phyloP scores from a whole-genome alignment of 2,888 invertebrate genomes.

The Pristionchus fissidentatus region DNA sequence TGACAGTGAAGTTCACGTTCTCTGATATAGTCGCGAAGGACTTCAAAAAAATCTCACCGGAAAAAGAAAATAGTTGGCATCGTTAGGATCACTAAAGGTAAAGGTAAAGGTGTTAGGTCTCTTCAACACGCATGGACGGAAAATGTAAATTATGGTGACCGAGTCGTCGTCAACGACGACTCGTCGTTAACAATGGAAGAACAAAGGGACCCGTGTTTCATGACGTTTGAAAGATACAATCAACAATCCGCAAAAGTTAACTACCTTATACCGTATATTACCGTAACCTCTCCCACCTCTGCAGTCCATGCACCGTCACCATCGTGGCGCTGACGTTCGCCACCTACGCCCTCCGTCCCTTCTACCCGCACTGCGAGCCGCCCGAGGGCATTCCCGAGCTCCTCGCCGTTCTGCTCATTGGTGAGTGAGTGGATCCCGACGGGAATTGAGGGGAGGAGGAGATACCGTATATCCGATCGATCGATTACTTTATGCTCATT shows the following conservation, averaged over 20 bases:
- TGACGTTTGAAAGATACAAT: background rate
- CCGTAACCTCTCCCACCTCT: no score
- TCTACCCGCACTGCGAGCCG: conserved; percentile 94
- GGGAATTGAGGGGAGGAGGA: background rate
- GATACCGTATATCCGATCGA: background rate
- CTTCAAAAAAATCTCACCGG: no score
- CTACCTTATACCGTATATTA: background rate
- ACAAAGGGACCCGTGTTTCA: no score
- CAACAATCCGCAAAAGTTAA: background rate
- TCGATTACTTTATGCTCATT: conserved; percentile 70
- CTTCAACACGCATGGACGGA: no score
- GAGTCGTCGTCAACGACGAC: no score
- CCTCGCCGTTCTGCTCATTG: conserved; percentile 92
- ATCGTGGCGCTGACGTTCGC: conserved; percentile 98
- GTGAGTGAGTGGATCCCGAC: conserved; percentile 81
- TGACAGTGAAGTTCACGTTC: no score
- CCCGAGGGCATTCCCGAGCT: conserved; percentile 89
- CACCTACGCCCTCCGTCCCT: conserved; percentile 93
- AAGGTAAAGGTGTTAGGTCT: no score
- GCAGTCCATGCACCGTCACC: conserved; percentile 92
- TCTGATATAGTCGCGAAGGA: no score
- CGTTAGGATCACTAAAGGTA: no score
- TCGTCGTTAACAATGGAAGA: no score
- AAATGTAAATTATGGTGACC: no score
- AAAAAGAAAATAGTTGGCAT: no score